These are phyloP conservation scores for Tachysurus vachellii DNA, from an alignment of 2,113 vertebrate genomes.

Conservation along the genomic window DNA sequence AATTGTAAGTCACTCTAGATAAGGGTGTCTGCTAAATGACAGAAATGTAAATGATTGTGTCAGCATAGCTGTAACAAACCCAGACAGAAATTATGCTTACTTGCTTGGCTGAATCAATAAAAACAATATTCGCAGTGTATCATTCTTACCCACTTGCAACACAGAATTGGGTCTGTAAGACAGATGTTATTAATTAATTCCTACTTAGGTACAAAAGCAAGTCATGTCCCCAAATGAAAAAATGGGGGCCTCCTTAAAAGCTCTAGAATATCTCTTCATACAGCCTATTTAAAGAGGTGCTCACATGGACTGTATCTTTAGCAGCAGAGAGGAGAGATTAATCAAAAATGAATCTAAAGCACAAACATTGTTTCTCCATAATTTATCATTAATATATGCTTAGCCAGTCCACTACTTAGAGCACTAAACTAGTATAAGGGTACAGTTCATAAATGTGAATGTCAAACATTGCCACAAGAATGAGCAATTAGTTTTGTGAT, in stretches of 20 bases:
- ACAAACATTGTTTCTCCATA: neutral
- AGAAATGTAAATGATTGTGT: too few relatives aligned
- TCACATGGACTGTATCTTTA: neutral
- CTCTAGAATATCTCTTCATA: neutral
- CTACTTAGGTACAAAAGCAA: conserved; percentile 3
- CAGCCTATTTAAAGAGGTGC: neutral
- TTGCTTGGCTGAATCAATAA: conserved; percentile 20
- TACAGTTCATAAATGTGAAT: neutral
- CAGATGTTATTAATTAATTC: conserved; percentile 18
- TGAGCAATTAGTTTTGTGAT: neutral
- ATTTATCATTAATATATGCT: neutral
- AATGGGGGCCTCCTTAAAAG: neutral
- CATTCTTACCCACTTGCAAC: conserved; percentile 29
- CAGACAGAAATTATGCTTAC: conserved; percentile 53
- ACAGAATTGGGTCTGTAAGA: conserved; percentile 25
- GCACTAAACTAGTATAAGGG: neutral
- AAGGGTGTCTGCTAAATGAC: too few relatives aligned
- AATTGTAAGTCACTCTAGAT: too few relatives aligned
- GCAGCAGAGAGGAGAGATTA: neutral
- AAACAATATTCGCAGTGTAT: conserved; percentile 38
- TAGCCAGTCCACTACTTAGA: neutral
- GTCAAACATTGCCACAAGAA: neutral
- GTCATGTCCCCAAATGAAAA: neutral
- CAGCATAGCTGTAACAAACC: conserved; percentile 58
- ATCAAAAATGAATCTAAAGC: neutral